Percentiles rank a stretch among this genome's conserved stretches.
Conservation (phyloP, 2,797 vertebrate genomes). For the Peromyscus melanophrys region DNA sequence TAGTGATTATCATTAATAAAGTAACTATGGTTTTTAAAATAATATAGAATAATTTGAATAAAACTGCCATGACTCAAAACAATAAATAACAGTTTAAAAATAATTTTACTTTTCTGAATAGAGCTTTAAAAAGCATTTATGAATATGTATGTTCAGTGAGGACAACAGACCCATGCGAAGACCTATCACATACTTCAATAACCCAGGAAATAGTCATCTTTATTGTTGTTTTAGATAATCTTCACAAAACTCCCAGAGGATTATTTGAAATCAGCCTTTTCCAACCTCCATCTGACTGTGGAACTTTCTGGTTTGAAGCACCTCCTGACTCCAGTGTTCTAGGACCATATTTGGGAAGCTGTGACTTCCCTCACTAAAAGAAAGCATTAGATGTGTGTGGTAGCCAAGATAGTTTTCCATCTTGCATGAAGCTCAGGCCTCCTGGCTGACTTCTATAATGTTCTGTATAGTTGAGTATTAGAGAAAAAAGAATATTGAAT, state of each 20-base stretch:
- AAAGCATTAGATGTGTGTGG: background rate
- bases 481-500: background rate
- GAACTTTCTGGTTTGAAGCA: background rate
- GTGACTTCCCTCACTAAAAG: background rate
- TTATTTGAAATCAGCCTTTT: background rate
- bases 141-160: background rate
- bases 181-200: background rate
- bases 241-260: background rate
- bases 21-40: background rate
- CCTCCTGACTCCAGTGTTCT: background rate
- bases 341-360: background rate
- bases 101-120: slow-evolving; percentile 8
- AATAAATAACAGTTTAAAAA: background rate
- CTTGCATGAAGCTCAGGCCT: background rate
- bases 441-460: background rate
- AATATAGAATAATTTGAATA: slow-evolving; percentile 21
- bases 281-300: background rate
- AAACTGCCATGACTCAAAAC: background rate
- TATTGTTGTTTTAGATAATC: background rate
- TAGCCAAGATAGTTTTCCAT: background rate
- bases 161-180: background rate
- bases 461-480: background rate
- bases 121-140: background rate
- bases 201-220: background rate
- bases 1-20: background rate